Evolutionary conservation across 1,140 invertebrate species (phyloP), one percentile per base, ranked within the genome.

Genomic region (Caligus rogercresseyi): DNA sequence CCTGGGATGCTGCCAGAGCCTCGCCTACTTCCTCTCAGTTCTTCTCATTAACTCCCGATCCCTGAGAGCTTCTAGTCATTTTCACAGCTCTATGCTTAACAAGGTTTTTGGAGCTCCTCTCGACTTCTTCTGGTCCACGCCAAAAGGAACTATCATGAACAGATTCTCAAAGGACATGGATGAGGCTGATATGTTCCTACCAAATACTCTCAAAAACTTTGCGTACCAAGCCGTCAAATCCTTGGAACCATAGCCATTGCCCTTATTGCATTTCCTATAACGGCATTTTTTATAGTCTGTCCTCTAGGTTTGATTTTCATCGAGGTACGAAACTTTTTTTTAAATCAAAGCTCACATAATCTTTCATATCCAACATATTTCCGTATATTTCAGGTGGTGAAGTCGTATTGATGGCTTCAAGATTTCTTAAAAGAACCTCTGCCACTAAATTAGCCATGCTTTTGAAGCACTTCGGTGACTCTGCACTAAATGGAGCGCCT

Each of bases 1-100:
- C 21, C 79, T 92, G 54, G 90, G 90, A 66, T 71, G 86, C 57
- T 84, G 84, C 58, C 89, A 93, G 84, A 86, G 87, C 91, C 18
- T 60, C 3, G 26, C 24, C 3, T 60, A 26, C 43, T 18, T 60
- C 18, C n/a, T 16, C 2, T 21, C 23, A 25, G 26, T 60, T 13
- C 57, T 60, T 31, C 23, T 19, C 4, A 25, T 60, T 18, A 60
- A 60, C 25, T 18, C 18, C 13, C 13, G 24, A 60, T 25, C 67
- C 16, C 64, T 69, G 1, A 18, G 16, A 14, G 69, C 68, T 2
- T 67, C 68, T 31, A 21, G 19, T 25, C 19, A 57, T 11, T 52
- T 73, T 11, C 65, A 71, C 60, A 68, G 68, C 20, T 66, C 72
- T 19, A 67, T 72, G 64, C 64, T 73, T 14, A n/a, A 2, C 15